Conservation (phyloP, 2,888 invertebrate genomes). For the Ichneumon xanthorius region DNA sequence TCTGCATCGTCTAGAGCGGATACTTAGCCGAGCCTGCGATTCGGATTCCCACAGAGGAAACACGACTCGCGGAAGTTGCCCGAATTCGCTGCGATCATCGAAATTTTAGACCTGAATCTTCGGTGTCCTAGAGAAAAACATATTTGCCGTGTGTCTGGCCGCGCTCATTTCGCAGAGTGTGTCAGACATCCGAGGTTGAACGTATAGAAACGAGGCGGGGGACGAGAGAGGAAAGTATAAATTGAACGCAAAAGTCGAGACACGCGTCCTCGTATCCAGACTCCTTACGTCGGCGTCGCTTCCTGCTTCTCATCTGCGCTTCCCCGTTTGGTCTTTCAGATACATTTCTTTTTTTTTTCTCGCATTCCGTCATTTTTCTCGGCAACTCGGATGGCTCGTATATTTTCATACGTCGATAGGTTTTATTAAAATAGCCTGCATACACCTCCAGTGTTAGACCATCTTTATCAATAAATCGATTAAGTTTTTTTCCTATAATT, state of each 20-base stretch:
- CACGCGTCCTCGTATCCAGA: constrained; percentile 19
- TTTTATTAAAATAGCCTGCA: not conserved
- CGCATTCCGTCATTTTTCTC: not conserved
- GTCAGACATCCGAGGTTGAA: constrained; percentile 16
- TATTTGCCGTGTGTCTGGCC: constrained; percentile 12
- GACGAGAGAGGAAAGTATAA: constrained; percentile 2
- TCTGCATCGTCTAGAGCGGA: not conserved
- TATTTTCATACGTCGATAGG: not conserved
- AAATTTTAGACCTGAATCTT: constrained; percentile 44
- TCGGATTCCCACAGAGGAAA: constrained; percentile 18
- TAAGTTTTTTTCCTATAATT: too few relatives aligned
- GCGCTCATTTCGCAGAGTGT: not conserved
- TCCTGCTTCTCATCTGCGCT: constrained; percentile 37
- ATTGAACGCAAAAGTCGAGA: constrained; percentile 42
- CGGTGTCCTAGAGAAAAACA: constrained; percentile 14
- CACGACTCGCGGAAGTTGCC: constrained; percentile 31
- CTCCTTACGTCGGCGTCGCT: constrained; percentile 21
- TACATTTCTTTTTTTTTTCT: not conserved
- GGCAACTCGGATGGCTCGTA: not conserved
- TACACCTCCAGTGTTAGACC: too few relatives aligned
- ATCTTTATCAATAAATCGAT: too few relatives aligned
- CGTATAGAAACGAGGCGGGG: not conserved
- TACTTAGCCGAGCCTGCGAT: not conserved
- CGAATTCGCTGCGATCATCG: constrained; percentile 26
- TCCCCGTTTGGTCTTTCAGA: constrained; percentile 14